Base-by-base conservation (phyloP, 2,797 vertebrate species). In the Salmo trutta region DNA sequence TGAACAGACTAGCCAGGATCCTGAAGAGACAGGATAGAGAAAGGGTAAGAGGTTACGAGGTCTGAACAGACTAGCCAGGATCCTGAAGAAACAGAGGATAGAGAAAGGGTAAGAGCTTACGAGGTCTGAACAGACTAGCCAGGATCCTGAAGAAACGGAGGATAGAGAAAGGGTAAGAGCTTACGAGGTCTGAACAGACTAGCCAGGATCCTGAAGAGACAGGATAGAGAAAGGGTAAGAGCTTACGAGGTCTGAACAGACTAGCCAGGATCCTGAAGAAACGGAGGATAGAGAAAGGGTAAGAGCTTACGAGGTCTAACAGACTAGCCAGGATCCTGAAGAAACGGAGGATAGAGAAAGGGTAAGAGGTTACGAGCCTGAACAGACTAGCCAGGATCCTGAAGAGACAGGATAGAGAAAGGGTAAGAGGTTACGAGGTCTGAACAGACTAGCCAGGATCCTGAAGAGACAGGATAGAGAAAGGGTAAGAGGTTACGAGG, bases 331-430 rank as follows among this genome's bases (percentile, higher is more conserved):
- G 33, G 33, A 36, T 36, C 33, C 33, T 36, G 33, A 36, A 36
- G 53, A 27, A 2, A 54, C 21, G n/a, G n/a, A n/a, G n/a, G n/a
- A 3, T 1, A 15, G 65, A 24, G 10, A 5, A 33, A 5, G 31
- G 27, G 31, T 33, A 87, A 86, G 77, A 97, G 96, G 85, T 92
- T 99, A 67, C 95, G 97, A 54, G 94, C 94, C 93, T 99, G 81
- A 99, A 99, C 91, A 96, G 90, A 88, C 91, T 99, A 3, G 98
- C 98, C 85, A 99, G 98, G 93, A 95, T 98, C 84, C 94, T 99
- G 84, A 99, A 98, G 89, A 95, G 82, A 62, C 56, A n/a, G n/a
- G n/a, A n/a, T n/a, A n/a, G n/a, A n/a, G n/a, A n/a, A n/a, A n/a
- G n/a, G n/a, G n/a, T n/a, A n/a, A n/a, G n/a, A n/a, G n/a, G n/a